Evolutionary conservation across 2,113 vertebrate species (phyloP).

Genomic region (zebrafish (Danio rerio)): GRCz12tu NC_133186.1:4784501-4785000

Average conservation of each 20-base stretch:
- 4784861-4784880: slow-evolving; percentile 59
- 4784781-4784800: slow-evolving; percentile 12
- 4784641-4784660: too few relatives aligned
- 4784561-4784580: too few relatives aligned
- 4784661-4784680: too few relatives aligned
- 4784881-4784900: slow-evolving; percentile 77
- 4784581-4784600: too few relatives aligned
- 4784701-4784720: too few relatives aligned
- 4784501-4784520: too few relatives aligned
- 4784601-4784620: too few relatives aligned
- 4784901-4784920: slow-evolving; percentile 78
- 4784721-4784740: background rate
- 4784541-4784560: too few relatives aligned
- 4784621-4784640: too few relatives aligned
- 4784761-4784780: background rate
- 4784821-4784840: background rate
- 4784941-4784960: slow-evolving; percentile 75
- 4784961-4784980: slow-evolving; percentile 75
- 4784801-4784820: background rate
- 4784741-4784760: background rate
- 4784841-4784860: background rate
- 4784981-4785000: slow-evolving; percentile 74
- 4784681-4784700: too few relatives aligned
- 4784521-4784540: too few relatives aligned
- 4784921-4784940: slow-evolving; percentile 73